These are phyloP conservation scores for Harpagoxenus sublaevis DNA, from an alignment of 2,888 invertebrate species.

Conservation along the genomic window DNA sequence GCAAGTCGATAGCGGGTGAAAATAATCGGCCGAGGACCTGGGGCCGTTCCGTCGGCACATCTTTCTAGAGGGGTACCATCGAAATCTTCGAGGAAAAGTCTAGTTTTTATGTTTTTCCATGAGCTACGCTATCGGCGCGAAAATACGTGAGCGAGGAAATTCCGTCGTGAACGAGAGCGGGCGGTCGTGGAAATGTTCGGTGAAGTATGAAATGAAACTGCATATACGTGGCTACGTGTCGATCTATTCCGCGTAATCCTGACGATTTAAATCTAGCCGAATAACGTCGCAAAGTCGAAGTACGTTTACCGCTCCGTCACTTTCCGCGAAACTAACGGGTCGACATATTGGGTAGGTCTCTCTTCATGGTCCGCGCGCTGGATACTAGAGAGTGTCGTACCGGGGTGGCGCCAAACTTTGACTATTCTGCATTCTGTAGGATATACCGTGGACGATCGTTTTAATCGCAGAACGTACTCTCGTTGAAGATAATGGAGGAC, in stretches of 20 bases:
- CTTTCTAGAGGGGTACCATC: neutral
- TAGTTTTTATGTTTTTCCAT: constrained; percentile 62
- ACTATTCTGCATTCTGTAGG: constrained; percentile 22
- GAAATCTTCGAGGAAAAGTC: constrained; percentile 26
- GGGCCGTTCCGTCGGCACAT: constrained; percentile 14
- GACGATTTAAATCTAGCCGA: accelerated
- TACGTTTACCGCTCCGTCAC: constrained; percentile 56
- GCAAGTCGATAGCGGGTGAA: neutral
- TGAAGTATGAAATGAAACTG: neutral
- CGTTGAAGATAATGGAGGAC: constrained; percentile 55
- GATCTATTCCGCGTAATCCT: accelerated
- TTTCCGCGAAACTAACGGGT: constrained; percentile 58
- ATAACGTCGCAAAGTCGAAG: constrained; percentile 37
- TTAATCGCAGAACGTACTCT: neutral
- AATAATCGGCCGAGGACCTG: neutral
- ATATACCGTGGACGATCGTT: constrained; percentile 11
- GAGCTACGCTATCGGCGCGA: constrained; percentile 22
- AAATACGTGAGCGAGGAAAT: constrained; percentile 59
- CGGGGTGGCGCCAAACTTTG: neutral
- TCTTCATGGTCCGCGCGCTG: constrained; percentile 79
- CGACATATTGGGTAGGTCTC: constrained; percentile 72
- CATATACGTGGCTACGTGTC: constrained; percentile 49
- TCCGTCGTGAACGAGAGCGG: neutral
- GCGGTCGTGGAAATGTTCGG: neutral
- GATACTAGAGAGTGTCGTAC: constrained; percentile 38